Evolutionary conservation across 2,888 invertebrate species (phyloP).

Genomic region (Cetonia aurata): DNA sequence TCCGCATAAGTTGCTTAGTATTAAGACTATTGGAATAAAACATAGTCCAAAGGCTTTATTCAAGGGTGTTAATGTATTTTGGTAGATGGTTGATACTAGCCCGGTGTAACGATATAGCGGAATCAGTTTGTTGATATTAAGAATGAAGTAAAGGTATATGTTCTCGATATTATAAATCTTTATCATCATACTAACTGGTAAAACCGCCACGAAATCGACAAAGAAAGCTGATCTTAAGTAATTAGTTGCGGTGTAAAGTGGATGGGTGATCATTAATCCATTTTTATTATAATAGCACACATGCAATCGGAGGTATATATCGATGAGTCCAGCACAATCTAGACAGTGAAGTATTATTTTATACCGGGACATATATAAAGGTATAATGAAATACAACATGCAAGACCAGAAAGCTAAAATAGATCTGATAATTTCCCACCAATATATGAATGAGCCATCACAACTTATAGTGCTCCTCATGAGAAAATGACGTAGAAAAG

Average conservation of each 20-base stretch:
- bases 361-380: conserved; percentile 14
- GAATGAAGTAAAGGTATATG: conserved; percentile 36
- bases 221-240: conserved; percentile 66
- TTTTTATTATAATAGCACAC: conserved; percentile 68
- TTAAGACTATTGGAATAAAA: conserved; percentile 44
- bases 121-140: conserved; percentile 48
- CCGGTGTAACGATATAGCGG: conserved; percentile 49
- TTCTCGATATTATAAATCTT: conserved; percentile 3
- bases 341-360: conserved; percentile 53
- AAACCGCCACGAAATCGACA: conserved; percentile 65
- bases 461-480: conserved; percentile 49
- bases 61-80: conserved; percentile 43
- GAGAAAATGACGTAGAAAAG: conserved; percentile 47
- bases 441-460: conserved; percentile 46
- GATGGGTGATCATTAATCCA: conserved; percentile 68
- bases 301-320: conserved; percentile 67
- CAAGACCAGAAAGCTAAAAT: conserved; percentile 45
- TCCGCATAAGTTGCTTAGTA: conserved; percentile 45
- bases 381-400: conserved; percentile 38
- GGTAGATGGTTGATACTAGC: conserved; percentile 43
- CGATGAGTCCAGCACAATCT: conserved; percentile 59
- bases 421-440: conserved; percentile 48
- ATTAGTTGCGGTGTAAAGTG: conserved; percentile 64
- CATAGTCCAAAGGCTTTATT: conserved; percentile 42
- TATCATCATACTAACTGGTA: conserved; percentile 63